Evolutionary conservation across 1,140 invertebrate genomes (phyloP).

Genomic region (Bombus superbus): DNA sequence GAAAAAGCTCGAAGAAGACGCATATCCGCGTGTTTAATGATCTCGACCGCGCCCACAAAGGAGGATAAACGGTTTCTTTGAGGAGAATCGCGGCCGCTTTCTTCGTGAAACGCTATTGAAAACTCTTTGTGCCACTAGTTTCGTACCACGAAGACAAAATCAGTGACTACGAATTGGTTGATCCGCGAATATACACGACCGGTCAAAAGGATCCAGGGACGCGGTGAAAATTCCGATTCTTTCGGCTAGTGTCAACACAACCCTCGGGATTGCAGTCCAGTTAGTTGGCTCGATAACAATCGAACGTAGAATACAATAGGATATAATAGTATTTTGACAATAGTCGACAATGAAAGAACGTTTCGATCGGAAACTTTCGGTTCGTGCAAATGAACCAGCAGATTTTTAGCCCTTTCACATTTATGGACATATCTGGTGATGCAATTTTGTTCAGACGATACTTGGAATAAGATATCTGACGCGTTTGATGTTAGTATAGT

Average conservation of each 20-base stretch:
- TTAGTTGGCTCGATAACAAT: slow-evolving; percentile 11
- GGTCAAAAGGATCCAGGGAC: slow-evolving; percentile 17
- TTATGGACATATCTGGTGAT: background rate
- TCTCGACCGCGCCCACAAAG: slow-evolving; percentile 5
- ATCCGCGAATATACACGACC: slow-evolving; percentile 1
- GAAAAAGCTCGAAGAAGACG: background rate
- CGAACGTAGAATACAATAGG: background rate
- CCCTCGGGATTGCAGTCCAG: background rate
- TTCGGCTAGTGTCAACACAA: background rate
- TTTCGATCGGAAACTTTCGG: background rate
- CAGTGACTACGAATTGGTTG: slow-evolving; percentile 40
- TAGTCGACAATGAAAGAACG: background rate
- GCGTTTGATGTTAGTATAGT: background rate
- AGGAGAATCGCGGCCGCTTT: slow-evolving; percentile 46
- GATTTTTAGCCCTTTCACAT: background rate
- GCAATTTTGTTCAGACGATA: background rate
- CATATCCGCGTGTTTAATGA: slow-evolving; percentile 36
- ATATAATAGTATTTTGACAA: background rate
- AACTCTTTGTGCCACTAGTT: slow-evolving; percentile 54
- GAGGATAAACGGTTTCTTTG: slow-evolving; percentile 41
- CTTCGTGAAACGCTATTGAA: slow-evolving; percentile 60
- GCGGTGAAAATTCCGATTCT: slow-evolving; percentile 16
- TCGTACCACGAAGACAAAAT: slow-evolving; percentile 20
- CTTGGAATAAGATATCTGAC: background rate
- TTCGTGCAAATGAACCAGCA: background rate